phyloP scores from a whole-genome alignment of 1,140 invertebrate species.

The Sitobion miscanthi region DNA sequence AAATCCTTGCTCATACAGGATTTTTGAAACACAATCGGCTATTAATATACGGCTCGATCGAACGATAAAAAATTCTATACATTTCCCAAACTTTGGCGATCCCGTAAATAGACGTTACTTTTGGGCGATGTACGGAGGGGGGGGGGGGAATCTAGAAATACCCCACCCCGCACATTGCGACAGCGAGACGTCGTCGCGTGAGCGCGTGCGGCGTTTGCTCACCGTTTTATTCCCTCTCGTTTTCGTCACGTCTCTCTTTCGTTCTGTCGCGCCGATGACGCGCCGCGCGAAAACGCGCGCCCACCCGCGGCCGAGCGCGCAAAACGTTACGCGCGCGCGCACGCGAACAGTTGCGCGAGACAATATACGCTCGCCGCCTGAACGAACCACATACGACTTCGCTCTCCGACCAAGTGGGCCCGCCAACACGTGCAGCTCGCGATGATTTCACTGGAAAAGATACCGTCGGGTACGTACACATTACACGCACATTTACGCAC shows the following conservation, averaged over 20 bases:
- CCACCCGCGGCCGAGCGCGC: not conserved
- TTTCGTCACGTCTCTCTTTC: not conserved
- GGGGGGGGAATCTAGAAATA: not conserved
- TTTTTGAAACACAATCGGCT: not conserved
- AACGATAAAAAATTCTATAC: not conserved
- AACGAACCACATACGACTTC: not conserved
- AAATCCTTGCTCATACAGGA: not conserved
- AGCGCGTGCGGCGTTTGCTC: not conserved
- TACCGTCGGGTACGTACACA: not conserved
- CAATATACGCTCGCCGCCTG: not conserved
- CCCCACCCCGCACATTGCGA: not conserved
- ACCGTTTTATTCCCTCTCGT: not conserved
- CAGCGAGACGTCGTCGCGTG: not conserved
- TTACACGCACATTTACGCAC: not conserved
- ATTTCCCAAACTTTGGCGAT: not conserved
- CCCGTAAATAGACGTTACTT: not conserved
- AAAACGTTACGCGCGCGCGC: not conserved
- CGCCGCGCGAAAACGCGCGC: not conserved
- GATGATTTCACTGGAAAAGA: constrained; percentile 22
- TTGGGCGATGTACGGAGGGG: not conserved
- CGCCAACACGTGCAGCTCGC: not conserved
- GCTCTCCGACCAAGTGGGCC: not conserved
- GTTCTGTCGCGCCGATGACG: not conserved
- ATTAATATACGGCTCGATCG: too few relatives aligned
- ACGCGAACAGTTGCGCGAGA: not conserved